Evolutionary conservation across 2,888 invertebrate species (phyloP).

Genomic region (Encarsia formosa): DNA sequence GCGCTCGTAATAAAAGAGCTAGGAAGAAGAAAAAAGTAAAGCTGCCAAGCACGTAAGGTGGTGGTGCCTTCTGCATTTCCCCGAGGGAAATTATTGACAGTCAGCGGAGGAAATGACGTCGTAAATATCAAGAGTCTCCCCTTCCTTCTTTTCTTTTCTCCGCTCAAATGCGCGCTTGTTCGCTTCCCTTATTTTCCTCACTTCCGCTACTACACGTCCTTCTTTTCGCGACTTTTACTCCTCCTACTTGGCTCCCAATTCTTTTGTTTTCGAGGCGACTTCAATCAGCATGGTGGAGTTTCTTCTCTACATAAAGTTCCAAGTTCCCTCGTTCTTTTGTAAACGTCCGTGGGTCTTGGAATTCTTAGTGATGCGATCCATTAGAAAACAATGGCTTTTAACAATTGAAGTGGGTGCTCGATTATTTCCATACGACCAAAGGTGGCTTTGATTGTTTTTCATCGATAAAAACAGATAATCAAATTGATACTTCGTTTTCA

Average conservation of each 20-base stretch:
- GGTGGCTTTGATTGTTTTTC: not conserved
- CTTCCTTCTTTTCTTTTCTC: constrained; percentile 10
- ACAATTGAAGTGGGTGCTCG: not conserved
- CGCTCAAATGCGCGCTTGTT: constrained; percentile 9
- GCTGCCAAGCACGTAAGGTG: constrained; percentile 31
- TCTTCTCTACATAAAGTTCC: not conserved
- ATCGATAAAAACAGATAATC: too few species aligned
- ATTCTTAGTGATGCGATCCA: constrained; percentile 7
- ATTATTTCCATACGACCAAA: not conserved
- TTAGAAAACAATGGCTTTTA: constrained; percentile 12
- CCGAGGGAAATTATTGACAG: constrained; percentile 51
- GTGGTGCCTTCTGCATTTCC: constrained; percentile 41
- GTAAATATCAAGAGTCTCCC: constrained; percentile 44
- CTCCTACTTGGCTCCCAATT: constrained; percentile 18
- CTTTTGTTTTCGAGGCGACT: constrained; percentile 33
- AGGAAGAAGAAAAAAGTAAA: constrained; percentile 29
- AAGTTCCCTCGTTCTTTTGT: not conserved
- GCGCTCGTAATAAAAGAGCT: constrained; percentile 22
- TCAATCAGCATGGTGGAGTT: constrained; percentile 19
- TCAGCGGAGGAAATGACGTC: constrained; percentile 50
- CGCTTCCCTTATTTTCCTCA: constrained; percentile 18
- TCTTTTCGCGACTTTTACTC: constrained; percentile 20
- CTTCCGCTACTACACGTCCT: constrained; percentile 28
- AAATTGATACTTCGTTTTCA: too few species aligned
- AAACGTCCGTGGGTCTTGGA: constrained; percentile 9